Percentiles rank a stretch among this genome's conserved stretches.
Evolutionary conservation across 2,113 vertebrate genomes (phyloP).

Genomic region (Heteronetta atricapilla): DNA sequence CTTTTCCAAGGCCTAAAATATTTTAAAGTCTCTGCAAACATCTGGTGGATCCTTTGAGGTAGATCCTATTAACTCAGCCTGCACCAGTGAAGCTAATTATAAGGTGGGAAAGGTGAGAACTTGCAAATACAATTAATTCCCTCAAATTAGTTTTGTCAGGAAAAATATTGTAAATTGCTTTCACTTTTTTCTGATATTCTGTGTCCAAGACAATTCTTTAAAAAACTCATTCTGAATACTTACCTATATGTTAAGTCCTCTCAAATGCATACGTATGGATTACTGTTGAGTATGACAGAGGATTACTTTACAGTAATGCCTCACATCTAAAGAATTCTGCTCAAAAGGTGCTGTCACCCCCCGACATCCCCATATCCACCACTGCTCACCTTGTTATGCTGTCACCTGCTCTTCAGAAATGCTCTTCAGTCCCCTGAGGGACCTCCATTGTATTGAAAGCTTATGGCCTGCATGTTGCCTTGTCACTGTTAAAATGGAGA

Average conservation of each 20-base stretch:
- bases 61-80: not conserved
- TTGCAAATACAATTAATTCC: not conserved
- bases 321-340: not conserved
- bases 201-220: not conserved
- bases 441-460: not conserved
- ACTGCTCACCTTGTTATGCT: rapidly evolving
- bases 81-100: not conserved
- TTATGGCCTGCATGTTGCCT: not conserved
- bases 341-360: not conserved
- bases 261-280: not conserved
- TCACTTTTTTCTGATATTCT: not conserved
- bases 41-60: not conserved
- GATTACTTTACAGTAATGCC: not conserved
- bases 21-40: not conserved
- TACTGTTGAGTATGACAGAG: not conserved
- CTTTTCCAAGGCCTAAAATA: not conserved
- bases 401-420: rapidly evolving
- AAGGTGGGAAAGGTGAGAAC: not conserved
- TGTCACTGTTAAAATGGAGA: not conserved
- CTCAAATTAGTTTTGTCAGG: not conserved
- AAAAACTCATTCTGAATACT: not conserved
- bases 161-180: not conserved
- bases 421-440: no score
- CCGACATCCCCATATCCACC: rapidly evolving
- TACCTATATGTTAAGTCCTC: not conserved